Base-by-base conservation (phyloP, 2,797 vertebrate species). In the Esox lucius region DNA sequence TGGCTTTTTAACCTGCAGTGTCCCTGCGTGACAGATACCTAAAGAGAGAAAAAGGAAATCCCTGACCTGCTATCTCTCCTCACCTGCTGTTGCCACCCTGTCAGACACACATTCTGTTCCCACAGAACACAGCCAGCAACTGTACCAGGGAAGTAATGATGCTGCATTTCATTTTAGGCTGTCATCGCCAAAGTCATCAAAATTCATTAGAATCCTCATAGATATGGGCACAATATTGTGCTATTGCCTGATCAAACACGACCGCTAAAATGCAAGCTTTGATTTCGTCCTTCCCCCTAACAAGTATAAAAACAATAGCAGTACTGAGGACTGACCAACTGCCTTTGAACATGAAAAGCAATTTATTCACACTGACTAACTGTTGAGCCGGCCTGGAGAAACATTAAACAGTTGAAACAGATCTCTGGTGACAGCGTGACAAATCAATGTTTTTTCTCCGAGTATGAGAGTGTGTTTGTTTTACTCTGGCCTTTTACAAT, bases 1-100 rank as follows among this genome's bases (percentile, higher is more conserved):
- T 84, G 78, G 78, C 79, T 85, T 89, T 56, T 92, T 90, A 91
- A 91, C 88, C 86, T 84, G 82, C 78, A 83, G 56, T 9, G 22
- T 80, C 73, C 70, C 74, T 17, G 28, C 73, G 74, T 85, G 81
- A 84, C 74, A 72, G 46, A 75, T 48, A 51, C 17, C 28, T 73
- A 80, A 68, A 71, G 67, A 83, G 51, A 72, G 22, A 71, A 71
- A 73, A 53, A 19, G 49, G 17, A 53, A 53, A 53, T 53, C 49
- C 16, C 49, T 16, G 22, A 12, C 59, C 12, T 1, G 24, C 59
- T 24, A 22, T 24, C 59, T 62, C 59, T 62, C 24, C 59, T 12
- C 24, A 13, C 26, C 62, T 26, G 5, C 12, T 64, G 15, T 13
- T 28, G 13, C 28, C 61, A 28, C 26, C 26, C 26, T 1, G 24